phyloP scores from a whole-genome alignment of 2,797 vertebrate genomes.

The Poecilia wingei region DNA sequence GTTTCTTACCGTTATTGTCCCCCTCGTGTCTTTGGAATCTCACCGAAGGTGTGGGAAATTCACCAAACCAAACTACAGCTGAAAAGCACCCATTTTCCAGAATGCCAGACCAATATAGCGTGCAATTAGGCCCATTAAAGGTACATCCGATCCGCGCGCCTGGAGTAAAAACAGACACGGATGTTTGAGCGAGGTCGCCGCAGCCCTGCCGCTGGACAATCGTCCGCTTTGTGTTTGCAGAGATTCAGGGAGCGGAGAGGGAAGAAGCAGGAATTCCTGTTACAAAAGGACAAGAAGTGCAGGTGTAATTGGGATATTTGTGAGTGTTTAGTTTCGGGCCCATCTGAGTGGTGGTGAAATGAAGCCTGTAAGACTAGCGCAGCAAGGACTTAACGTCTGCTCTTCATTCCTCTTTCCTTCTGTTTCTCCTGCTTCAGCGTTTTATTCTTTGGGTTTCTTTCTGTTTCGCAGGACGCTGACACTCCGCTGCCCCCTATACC shows the following conservation, averaged over 20 bases:
- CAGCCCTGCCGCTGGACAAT: conserved; percentile 72
- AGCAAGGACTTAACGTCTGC: conserved; percentile 67
- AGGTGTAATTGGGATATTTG: conserved; percentile 96
- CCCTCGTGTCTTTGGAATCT: not conserved
- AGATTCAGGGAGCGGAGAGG: conserved; percentile 31
- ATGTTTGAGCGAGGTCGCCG: conserved; percentile 73
- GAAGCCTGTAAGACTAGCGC: conserved; percentile 88
- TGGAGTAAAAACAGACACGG: conserved; percentile 77
- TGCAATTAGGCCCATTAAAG: conserved; percentile 73
- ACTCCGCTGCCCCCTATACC: conserved; percentile 17
- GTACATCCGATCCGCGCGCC: conserved; percentile 61
- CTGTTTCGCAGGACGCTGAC: conserved; percentile 26
- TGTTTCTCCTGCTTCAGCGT: conserved; percentile 1
- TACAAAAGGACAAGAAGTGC: conserved; percentile 92
- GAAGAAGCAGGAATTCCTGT: conserved; percentile 74
- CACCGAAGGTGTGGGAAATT: not conserved
- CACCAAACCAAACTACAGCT: conserved; percentile 20
- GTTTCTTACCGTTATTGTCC: not conserved
- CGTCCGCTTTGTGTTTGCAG: conserved; percentile 82
- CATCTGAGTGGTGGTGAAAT: conserved; percentile 86
- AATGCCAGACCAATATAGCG: conserved; percentile 53
- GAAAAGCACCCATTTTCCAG: conserved; percentile 46
- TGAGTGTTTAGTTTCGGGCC: conserved; percentile 87
- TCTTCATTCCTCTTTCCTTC: not conserved
- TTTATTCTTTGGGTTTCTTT: conserved; percentile 3